A percentile compares a stretch with the other conserved stretches of the same genome.
Conservation (phyloP, 1,140 invertebrate genomes). For the Coelopa frigida region DNA sequence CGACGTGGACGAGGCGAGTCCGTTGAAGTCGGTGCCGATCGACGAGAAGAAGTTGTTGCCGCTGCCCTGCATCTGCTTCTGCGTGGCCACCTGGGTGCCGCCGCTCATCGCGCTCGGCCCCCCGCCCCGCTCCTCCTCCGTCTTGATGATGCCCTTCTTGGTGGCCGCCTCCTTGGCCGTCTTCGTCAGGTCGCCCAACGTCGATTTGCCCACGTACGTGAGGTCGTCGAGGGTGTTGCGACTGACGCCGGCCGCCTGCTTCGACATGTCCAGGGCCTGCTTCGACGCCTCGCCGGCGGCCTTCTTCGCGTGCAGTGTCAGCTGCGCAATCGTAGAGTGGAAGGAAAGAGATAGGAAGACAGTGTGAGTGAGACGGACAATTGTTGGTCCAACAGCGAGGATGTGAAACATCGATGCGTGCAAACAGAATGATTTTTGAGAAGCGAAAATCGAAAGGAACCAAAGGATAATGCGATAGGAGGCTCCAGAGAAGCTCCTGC, state of each 20-base stretch:
- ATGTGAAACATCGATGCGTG: too few relatives aligned
- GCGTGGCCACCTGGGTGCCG: slow-evolving; percentile 45
- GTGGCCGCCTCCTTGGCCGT: slow-evolving; percentile 78
- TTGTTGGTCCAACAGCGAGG: too few relatives aligned
- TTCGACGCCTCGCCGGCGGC: slow-evolving; percentile 82
- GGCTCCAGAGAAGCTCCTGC: too few relatives aligned
- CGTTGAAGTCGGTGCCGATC: slow-evolving; percentile 82
- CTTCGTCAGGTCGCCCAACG: slow-evolving; percentile 82
- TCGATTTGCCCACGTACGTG: slow-evolving; percentile 79
- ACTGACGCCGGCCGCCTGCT: slow-evolving; percentile 76
- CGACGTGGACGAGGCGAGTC: slow-evolving; percentile 79
- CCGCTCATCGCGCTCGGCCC: slow-evolving; percentile 16
- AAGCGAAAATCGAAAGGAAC: too few relatives aligned
- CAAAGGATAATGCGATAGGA: too few relatives aligned
- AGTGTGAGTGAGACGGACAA: too few relatives aligned
- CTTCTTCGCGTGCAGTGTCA: slow-evolving; percentile 81
- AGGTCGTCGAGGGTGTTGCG: slow-evolving; percentile 83
- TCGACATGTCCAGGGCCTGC: slow-evolving; percentile 76
- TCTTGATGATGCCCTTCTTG: slow-evolving; percentile 76
- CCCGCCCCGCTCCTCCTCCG: slow-evolving; percentile 20
- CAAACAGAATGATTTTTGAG: too few relatives aligned
- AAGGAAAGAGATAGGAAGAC: too few relatives aligned
- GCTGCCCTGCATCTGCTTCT: slow-evolving; percentile 44
- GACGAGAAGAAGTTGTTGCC: slow-evolving; percentile 81
- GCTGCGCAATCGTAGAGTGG: slow-evolving; percentile 52